Conservation (phyloP, 2,113 vertebrate species). For the Fulica atra region DNA sequence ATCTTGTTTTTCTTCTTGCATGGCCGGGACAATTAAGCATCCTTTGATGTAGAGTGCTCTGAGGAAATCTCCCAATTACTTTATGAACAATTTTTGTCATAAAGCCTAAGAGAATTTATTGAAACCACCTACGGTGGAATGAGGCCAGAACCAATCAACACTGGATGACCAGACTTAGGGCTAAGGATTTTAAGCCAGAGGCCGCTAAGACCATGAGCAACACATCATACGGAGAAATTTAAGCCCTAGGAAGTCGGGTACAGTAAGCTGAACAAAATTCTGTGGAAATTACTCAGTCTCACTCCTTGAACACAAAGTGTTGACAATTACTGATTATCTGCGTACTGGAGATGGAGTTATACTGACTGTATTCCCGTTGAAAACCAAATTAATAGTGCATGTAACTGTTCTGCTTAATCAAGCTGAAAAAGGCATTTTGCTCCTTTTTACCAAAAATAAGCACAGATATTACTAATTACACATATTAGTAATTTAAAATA, state of each 20-base stretch:
- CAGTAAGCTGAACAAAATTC: background rate
- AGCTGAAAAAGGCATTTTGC: background rate
- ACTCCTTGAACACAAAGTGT: background rate
- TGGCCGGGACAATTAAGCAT: slow-evolving; percentile 66
- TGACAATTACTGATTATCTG: background rate
- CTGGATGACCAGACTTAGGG: slow-evolving; percentile 27
- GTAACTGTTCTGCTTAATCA: background rate
- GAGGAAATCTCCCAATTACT: slow-evolving; percentile 71
- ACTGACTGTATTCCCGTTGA: background rate
- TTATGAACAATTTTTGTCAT: slow-evolving; percentile 61
- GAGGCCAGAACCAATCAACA: slow-evolving; percentile 51
- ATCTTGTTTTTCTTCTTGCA: slow-evolving; percentile 71
- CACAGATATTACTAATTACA: background rate
- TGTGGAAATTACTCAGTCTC: background rate
- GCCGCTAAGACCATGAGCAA: background rate
- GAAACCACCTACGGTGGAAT: slow-evolving; percentile 56
- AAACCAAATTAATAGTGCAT: background rate
- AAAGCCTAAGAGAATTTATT: slow-evolving; percentile 66
- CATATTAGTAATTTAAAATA: background rate
- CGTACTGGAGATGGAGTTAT: background rate
- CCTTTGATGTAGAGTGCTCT: slow-evolving; percentile 70
- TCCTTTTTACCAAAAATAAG: background rate
- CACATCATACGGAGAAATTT: background rate
- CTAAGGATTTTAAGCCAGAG: slow-evolving; percentile 1
- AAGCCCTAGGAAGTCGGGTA: background rate